A percentile compares a stretch with the other conserved stretches of the same genome.
These are phyloP conservation scores for Theodoxus fluviatilis DNA, from an alignment of 2,888 invertebrate genomes.

Conservation along the genomic window DNA sequence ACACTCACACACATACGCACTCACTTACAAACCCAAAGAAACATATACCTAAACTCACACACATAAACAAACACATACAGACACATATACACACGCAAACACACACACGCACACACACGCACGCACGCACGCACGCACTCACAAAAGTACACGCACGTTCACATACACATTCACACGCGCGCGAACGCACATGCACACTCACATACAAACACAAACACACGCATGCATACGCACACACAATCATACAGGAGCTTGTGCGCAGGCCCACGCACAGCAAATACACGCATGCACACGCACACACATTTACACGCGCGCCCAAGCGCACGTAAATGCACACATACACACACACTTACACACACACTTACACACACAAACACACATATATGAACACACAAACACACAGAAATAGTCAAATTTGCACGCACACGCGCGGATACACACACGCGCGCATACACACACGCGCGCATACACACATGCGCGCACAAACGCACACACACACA, in stretches of 20 bases:
- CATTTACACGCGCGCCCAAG: neutral
- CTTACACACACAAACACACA: conserved; percentile 5
- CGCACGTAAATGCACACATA: neutral
- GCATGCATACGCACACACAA: too few species aligned
- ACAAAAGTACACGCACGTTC: neutral
- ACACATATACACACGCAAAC: neutral
- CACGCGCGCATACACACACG: neutral
- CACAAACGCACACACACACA: neutral
- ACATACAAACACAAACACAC: too few species aligned
- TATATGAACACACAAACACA: neutral
- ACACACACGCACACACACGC: neutral
- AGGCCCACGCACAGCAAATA: neutral
- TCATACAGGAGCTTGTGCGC: neutral
- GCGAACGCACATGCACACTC: too few species aligned
- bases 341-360: conserved; percentile 9
- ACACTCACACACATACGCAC: too few species aligned
- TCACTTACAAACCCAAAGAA: too few species aligned
- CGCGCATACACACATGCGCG: neutral
- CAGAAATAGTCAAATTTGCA: too few species aligned
- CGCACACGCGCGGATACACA: neutral
- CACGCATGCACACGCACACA: conserved; percentile 9
- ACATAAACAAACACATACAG: neutral
- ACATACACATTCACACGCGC: neutral
- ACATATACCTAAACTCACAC: too few species aligned
- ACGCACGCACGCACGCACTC: neutral